Conservation (phyloP, 2,113 vertebrate genomes). For the Trematocara variabile region DNA sequence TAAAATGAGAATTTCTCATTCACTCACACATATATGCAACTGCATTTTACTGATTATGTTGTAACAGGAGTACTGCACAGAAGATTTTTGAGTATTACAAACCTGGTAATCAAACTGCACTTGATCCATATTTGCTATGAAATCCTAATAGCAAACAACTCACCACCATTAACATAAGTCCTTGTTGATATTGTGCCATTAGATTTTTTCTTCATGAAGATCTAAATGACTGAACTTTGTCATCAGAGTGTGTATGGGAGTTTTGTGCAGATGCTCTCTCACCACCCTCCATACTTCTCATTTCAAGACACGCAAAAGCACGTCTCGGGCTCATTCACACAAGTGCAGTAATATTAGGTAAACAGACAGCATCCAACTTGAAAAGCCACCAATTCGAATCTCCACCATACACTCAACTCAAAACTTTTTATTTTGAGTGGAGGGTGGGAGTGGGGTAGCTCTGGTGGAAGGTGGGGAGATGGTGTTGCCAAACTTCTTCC, state of each 20-base stretch:
- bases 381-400: conserved; percentile 24
- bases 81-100: not conserved
- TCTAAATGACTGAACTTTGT: not conserved
- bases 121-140: not conserved
- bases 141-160: not conserved
- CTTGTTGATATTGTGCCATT: not conserved
- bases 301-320: not conserved
- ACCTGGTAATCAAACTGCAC: not conserved
- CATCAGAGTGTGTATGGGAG: not conserved
- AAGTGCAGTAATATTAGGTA: not conserved
- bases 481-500: conserved; percentile 64
- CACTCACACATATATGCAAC: not conserved
- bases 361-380: conserved; percentile 17
- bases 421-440: not conserved
- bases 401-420: conserved; percentile 25
- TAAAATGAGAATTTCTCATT: not conserved
- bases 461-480: not conserved
- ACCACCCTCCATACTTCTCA: not conserved
- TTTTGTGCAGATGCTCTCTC: not conserved
- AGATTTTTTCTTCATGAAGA: not conserved
- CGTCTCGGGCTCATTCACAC: not conserved
- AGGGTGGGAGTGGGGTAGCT: not conserved
- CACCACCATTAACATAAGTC: not conserved
- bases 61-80: not conserved
- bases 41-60: not conserved